phyloP scores from a whole-genome alignment of 2,797 vertebrate species.

The Aulostomus chinensis region DNA sequence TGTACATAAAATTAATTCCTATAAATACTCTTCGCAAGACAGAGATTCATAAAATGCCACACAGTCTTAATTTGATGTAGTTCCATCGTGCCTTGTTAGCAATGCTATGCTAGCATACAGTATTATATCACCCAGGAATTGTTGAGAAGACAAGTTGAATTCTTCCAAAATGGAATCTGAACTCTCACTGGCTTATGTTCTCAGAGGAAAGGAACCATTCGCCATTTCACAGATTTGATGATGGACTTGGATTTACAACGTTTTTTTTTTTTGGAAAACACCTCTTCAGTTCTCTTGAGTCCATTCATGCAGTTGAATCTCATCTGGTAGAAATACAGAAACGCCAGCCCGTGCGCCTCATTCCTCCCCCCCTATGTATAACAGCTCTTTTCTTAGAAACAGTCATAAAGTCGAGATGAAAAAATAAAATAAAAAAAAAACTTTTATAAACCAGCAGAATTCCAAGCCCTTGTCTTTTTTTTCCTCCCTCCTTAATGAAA shows the following conservation, averaged over 20 bases:
- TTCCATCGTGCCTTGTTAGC: constrained; percentile 19
- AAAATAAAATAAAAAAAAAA: constrained; percentile 8
- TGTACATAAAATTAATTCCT: constrained; percentile 31
- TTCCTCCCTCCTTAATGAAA: too few species aligned
- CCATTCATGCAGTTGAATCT: constrained; percentile 33
- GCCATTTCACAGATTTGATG: neutral
- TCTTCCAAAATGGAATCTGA: constrained; percentile 17
- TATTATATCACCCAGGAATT: too few species aligned
- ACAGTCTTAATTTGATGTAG: constrained; percentile 12
- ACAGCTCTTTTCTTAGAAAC: constrained; percentile 70
- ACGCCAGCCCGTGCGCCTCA: constrained; percentile 21
- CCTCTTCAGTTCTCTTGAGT: constrained; percentile 21
- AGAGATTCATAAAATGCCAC: constrained; percentile 40
- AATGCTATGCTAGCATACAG: constrained; percentile 35
- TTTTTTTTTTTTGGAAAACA: constrained; percentile 36
- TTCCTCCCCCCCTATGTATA: constrained; percentile 30
- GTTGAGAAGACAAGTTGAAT: constrained; percentile 17
- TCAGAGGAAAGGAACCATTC: too few species aligned
- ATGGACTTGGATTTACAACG: neutral
- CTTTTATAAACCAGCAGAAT: neutral
- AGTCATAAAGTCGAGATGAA: constrained; percentile 69
- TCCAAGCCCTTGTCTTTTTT: neutral
- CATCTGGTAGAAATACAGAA: constrained; percentile 18
- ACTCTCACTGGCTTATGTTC: neutral
- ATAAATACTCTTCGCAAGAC: constrained; percentile 53